A percentile compares a stretch with the other conserved stretches of the same genome.
These are phyloP conservation scores for Cydia pomonella DNA, from an alignment of 1,140 invertebrate species.

Conservation along the genomic window DNA sequence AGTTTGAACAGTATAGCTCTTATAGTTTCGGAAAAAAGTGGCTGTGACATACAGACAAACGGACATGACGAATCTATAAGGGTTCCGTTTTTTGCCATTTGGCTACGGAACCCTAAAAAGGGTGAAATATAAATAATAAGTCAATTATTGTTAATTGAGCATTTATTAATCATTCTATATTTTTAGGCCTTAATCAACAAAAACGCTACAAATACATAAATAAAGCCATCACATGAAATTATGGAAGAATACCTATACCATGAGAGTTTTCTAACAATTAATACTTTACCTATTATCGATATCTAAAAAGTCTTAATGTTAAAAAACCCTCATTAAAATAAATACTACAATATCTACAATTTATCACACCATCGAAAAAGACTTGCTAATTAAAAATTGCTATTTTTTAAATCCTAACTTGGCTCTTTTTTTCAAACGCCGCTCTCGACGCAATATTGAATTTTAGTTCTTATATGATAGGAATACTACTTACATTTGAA, in stretches of 20 bases:
- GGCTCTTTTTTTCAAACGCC: background rate
- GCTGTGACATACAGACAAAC: too few relatives aligned
- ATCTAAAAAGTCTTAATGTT: background rate
- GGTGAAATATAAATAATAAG: too few relatives aligned
- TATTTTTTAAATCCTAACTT: background rate
- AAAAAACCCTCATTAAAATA: background rate
- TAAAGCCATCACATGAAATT: slow-evolving; percentile 17
- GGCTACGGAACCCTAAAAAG: too few relatives aligned
- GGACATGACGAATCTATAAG: too few relatives aligned
- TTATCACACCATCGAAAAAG: background rate
- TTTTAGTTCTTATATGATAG: too few relatives aligned
- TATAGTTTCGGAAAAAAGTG: too few relatives aligned
- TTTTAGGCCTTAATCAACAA: slow-evolving; percentile 4
- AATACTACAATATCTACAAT: background rate
- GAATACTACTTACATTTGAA: too few relatives aligned
- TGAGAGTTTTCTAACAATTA: background rate
- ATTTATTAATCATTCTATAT: slow-evolving; percentile 12
- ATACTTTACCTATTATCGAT: background rate
- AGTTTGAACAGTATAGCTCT: too few relatives aligned
- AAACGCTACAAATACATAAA: slow-evolving; percentile 1
- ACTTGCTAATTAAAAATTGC: background rate
- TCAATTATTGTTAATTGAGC: background rate
- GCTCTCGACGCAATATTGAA: too few relatives aligned
- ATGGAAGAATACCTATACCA: background rate
- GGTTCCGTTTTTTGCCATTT: too few relatives aligned